These are phyloP conservation scores for Phymanthus crucifer DNA, from an alignment of 92 coral and sea anemone genomes.

Conservation along the genomic window DNA sequence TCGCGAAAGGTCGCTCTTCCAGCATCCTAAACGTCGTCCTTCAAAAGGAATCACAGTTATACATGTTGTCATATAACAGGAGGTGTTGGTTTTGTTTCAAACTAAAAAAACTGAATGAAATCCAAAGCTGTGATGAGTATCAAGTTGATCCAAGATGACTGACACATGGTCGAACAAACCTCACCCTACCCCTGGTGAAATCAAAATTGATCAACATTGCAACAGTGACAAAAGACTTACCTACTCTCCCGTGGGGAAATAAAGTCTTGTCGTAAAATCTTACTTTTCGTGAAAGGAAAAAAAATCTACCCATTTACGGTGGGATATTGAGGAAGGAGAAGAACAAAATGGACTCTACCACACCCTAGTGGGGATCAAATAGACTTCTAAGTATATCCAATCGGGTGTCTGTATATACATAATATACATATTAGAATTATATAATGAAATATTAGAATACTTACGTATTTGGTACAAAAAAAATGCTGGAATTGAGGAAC, in stretches of 20 bases:
- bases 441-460: not conserved
- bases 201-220: not conserved
- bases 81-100: not conserved
- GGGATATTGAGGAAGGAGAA: not conserved
- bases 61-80: constrained; percentile 6
- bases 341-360: not conserved
- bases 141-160: constrained; percentile 1
- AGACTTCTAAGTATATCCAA: not conserved
- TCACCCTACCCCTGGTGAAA: not conserved
- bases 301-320: not conserved
- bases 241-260: not conserved
- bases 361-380: not conserved
- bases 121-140: not conserved
- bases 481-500: not conserved
- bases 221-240: not conserved
- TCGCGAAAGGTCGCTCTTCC: not conserved
- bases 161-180: not conserved
- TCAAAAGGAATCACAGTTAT: not conserved
- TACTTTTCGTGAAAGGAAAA: not conserved
- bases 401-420: not conserved
- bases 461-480: not conserved
- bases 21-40: not conserved
- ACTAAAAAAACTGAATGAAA: not conserved
- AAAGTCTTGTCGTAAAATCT: not conserved
- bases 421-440: not conserved